Conservation (phyloP, 2,797 vertebrate genomes). For the Urocyon cinereoargenteus region DNA sequence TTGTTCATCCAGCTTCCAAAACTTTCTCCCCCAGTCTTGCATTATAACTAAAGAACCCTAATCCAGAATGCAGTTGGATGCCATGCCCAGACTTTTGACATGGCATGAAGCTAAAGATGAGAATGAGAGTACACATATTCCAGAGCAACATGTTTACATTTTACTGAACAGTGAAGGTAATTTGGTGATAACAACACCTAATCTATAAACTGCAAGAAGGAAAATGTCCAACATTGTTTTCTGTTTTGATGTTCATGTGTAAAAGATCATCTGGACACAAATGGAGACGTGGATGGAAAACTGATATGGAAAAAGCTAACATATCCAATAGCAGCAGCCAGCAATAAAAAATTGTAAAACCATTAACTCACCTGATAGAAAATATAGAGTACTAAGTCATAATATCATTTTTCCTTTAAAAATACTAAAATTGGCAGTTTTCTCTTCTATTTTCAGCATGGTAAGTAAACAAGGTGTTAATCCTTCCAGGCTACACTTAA, state of each 20-base stretch:
- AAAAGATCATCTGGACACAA: conserved; percentile 62
- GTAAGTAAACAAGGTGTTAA: conserved; percentile 93
- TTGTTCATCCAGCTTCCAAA: conserved; percentile 76
- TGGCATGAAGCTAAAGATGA: conserved; percentile 76
- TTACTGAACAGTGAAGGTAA: conserved; percentile 71
- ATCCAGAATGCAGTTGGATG: conserved; percentile 71
- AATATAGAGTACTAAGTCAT: conserved; percentile 69
- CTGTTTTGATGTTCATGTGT: conserved; percentile 64
- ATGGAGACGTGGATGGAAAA: conserved; percentile 65
- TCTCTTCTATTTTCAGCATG: conserved; percentile 75
- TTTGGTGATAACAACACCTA: neutral
- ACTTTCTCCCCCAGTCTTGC: conserved; percentile 73
- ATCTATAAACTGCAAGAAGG: conserved; percentile 29
- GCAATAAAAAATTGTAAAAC: conserved; percentile 60
- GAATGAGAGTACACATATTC: conserved; percentile 72
- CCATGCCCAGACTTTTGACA: conserved; percentile 70
- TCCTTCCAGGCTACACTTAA: conserved; percentile 90
- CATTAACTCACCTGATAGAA: conserved; percentile 69
- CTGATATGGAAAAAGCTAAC: conserved; percentile 56
- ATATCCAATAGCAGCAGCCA: conserved; percentile 59
- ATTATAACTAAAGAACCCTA: conserved; percentile 76
- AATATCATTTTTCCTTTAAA: conserved; percentile 70
- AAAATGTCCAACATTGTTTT: neutral
- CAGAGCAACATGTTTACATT: conserved; percentile 77
- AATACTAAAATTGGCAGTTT: conserved; percentile 77